Conservation (phyloP, 2,797 vertebrate species). For the Macroramphosus scolopax region DNA sequence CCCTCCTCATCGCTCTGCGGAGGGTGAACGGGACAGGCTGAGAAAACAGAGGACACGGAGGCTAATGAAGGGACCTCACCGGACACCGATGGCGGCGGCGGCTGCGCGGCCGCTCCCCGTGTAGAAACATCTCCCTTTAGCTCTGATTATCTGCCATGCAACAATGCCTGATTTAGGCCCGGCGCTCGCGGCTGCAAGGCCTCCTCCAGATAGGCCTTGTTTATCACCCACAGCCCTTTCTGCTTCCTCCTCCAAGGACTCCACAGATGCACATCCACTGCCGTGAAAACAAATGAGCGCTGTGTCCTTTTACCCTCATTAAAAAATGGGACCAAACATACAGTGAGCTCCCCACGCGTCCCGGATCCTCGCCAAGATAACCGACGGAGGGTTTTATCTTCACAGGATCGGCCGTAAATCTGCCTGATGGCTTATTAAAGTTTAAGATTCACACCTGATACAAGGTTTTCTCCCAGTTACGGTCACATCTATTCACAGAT, state of each 20-base stretch:
- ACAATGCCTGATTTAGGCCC: constrained; percentile 44
- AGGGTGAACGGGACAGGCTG: constrained; percentile 32
- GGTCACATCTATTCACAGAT: constrained; percentile 34
- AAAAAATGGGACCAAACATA: constrained; percentile 38
- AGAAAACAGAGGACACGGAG: constrained; percentile 39
- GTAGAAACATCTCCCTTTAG: constrained; percentile 30
- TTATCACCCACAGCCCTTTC: constrained; percentile 36
- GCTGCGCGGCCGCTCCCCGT: constrained; percentile 10
- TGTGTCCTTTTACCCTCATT: constrained; percentile 56
- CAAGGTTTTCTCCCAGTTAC: constrained; percentile 29
- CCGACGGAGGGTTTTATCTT: constrained; percentile 32
- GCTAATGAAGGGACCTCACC: constrained; percentile 56
- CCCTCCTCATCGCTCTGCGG: constrained; percentile 42
- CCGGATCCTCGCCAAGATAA: constrained; percentile 23
- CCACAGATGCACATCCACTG: constrained; percentile 26
- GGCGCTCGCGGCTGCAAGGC: constrained; percentile 33
- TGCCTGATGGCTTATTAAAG: constrained; percentile 52
- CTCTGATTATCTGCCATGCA: constrained; percentile 51
- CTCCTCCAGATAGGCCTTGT: constrained; percentile 49
- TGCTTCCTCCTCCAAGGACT: constrained; percentile 16
- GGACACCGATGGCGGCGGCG: constrained; percentile 25
- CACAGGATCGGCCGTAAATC: constrained; percentile 41
- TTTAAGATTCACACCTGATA: constrained; percentile 40
- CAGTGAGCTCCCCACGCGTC: constrained; percentile 21
- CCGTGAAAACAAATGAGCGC: constrained; percentile 56